phyloP scores from a whole-genome alignment of 2,113 vertebrate species.

The Egretta garzetta region DNA sequence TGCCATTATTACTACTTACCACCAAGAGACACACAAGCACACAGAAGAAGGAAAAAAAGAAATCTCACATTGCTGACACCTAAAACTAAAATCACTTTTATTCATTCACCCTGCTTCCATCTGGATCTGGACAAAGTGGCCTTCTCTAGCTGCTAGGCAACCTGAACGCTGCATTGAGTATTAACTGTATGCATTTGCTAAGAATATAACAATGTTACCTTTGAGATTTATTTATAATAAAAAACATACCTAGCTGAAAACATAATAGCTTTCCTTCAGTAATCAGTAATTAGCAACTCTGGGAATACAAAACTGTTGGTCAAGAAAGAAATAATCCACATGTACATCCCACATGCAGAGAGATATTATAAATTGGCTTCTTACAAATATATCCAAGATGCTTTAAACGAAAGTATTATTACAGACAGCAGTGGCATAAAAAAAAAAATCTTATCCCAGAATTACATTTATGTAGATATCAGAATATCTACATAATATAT shows the following conservation, averaged over 20 bases:
- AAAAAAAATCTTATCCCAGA: not conserved
- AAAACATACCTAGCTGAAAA: not conserved
- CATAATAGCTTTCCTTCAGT: not conserved
- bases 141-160: constrained; percentile 68
- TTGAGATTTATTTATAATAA: constrained; percentile 12
- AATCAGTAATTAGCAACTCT: constrained; percentile 28
- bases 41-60: not conserved
- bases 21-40: not conserved
- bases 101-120: constrained; percentile 25
- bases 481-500: not conserved
- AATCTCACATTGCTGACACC: not conserved
- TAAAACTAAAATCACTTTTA: constrained; percentile 5
- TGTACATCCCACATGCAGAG: not conserved
- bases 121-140: constrained; percentile 10
- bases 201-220: not conserved
- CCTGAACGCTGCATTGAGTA: constrained; percentile 17
- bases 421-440: not conserved
- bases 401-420: not conserved
- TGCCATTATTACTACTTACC: not conserved
- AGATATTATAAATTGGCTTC: not conserved
- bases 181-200: not conserved
- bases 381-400: not conserved
- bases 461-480: not conserved
- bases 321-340: not conserved
- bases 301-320: not conserved